Conservation (phyloP, 2,888 invertebrate genomes). For the Corbicula japonica region DNA sequence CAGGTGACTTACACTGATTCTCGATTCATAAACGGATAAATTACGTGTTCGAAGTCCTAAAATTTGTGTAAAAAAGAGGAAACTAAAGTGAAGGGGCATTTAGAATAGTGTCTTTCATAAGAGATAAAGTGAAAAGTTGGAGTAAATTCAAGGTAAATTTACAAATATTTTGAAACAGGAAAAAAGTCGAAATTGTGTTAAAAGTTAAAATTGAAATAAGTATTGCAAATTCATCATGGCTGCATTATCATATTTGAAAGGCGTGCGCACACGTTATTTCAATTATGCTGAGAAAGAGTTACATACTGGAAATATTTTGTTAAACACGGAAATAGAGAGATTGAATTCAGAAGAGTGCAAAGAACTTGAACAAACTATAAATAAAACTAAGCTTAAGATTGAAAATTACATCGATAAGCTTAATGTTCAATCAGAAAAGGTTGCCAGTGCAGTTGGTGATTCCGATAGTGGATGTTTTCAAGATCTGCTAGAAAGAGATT, state of each 20-base stretch:
- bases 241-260: neutral
- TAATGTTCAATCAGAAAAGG: constrained; percentile 7
- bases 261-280: neutral
- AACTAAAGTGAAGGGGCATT: too few relatives aligned
- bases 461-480: neutral
- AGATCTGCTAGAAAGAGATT: neutral
- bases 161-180: too few relatives aligned
- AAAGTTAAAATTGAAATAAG: too few relatives aligned
- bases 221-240: too few relatives aligned
- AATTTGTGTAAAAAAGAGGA: too few relatives aligned
- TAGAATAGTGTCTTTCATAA: too few relatives aligned
- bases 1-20: too few relatives aligned
- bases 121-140: too few relatives aligned
- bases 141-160: too few relatives aligned
- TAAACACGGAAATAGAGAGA: neutral
- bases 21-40: too few relatives aligned
- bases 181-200: too few relatives aligned
- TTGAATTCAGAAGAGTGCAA: neutral
- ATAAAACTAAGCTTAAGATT: constrained; percentile 2
- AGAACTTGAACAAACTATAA: neutral
- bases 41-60: too few relatives aligned
- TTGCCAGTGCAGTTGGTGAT: constrained; percentile 4
- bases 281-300: neutral
- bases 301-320: neutral
- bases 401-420: constrained; percentile 13